phyloP scores from a whole-genome alignment of 2,888 invertebrate genomes.

The Sarcophaga rosellei region DNA sequence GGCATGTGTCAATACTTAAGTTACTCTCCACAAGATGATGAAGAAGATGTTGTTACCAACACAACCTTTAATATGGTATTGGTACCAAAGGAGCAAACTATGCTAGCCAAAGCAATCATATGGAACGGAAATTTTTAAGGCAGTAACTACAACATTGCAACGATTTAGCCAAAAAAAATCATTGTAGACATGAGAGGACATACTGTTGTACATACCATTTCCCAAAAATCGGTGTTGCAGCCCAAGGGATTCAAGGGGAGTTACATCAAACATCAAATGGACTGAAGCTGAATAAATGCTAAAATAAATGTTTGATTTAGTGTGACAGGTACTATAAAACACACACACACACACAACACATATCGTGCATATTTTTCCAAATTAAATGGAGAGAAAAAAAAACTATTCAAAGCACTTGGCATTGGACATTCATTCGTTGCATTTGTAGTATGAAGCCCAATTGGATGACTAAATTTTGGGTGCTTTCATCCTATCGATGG shows the following conservation, averaged over 20 bases:
- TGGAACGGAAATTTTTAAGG: constrained; percentile 58
- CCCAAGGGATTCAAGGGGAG: constrained; percentile 1
- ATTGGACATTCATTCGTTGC: constrained; percentile 9
- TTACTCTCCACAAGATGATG: constrained; percentile 36
- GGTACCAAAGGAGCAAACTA: neutral
- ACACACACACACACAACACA: constrained; percentile 2
- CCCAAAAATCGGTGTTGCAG: neutral
- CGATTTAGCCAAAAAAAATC: constrained; percentile 23
- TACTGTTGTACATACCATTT: constrained; percentile 20
- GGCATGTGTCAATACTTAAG: constrained; percentile 69
- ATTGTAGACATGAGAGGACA: constrained; percentile 55
- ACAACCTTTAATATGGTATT: too few species aligned
- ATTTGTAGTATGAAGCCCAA: constrained; percentile 43
- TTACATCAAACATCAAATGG: constrained; percentile 47
- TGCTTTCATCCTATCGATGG: constrained; percentile 44
- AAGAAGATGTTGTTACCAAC: constrained; percentile 38
- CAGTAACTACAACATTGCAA: constrained; percentile 23
- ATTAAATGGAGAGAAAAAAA: constrained; percentile 19
- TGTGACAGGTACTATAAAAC: constrained; percentile 56
- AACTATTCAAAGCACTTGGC: neutral
- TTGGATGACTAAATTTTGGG: constrained; percentile 24
- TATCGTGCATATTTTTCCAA: neutral
- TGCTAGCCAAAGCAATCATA: constrained; percentile 47
- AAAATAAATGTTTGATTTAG: constrained; percentile 68
- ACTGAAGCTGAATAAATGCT: constrained; percentile 64